Conservation (phyloP, 1,140 invertebrate species). For the Camponotus floridanus region DNA sequence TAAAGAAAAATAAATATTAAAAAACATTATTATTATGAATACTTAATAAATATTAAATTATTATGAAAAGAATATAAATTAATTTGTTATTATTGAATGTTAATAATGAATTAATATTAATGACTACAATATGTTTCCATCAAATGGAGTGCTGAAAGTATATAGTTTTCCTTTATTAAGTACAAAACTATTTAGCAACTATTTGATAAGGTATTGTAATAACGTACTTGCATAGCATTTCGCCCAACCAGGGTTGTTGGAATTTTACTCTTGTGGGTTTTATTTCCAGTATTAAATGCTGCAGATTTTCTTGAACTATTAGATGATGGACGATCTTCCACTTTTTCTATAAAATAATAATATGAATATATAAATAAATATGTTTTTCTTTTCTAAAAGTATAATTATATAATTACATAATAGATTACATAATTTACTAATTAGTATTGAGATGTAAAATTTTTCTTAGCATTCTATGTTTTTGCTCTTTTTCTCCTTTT, state of each 20-base stretch:
- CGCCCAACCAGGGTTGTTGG: constrained; percentile 36
- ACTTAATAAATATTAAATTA: constrained; percentile 28
- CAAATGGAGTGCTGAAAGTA: too few species aligned
- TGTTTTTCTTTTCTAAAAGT: background rate
- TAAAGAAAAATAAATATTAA: background rate
- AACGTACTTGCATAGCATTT: constrained; percentile 54
- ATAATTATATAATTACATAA: constrained; percentile 3
- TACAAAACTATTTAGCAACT: background rate
- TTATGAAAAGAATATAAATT: constrained; percentile 2
- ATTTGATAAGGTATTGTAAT: background rate
- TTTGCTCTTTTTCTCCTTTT: background rate
- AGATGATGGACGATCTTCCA: constrained; percentile 29
- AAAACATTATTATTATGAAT: background rate
- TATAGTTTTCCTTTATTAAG: background rate
- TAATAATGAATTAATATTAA: background rate
- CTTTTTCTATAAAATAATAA: constrained; percentile 28
- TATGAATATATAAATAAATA: background rate
- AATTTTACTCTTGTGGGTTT: constrained; percentile 52
- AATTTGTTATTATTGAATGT: constrained; percentile 4
- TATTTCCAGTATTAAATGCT: constrained; percentile 8
- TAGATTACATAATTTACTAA: constrained; percentile 10
- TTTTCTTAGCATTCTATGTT: background rate
- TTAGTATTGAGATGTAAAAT: background rate
- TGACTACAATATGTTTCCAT: background rate
- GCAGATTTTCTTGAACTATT: constrained; percentile 32